phyloP scores from a whole-genome alignment of 2,797 vertebrate species.

The Streptopelia turtur region DNA sequence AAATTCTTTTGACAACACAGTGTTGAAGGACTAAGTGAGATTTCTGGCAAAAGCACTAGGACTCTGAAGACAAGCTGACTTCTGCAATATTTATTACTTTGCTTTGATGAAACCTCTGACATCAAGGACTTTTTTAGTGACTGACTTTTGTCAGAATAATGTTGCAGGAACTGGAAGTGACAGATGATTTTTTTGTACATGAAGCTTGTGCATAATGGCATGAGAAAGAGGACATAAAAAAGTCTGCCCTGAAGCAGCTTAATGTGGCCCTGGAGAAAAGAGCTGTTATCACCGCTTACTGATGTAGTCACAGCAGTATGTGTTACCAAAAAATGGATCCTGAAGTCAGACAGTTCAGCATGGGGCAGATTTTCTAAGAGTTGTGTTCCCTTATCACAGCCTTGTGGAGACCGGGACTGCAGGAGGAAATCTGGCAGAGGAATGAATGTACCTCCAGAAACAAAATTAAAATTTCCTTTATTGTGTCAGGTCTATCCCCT shows the following conservation, averaged over 20 bases:
- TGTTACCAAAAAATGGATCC: background rate
- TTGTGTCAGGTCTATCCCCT: background rate
- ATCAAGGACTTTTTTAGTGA: slow-evolving; percentile 68
- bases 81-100: slow-evolving; percentile 69
- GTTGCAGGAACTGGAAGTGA: slow-evolving; percentile 73
- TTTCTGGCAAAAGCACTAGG: slow-evolving; percentile 68
- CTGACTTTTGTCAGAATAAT: slow-evolving; percentile 75
- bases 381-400: background rate
- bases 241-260: slow-evolving; percentile 56
- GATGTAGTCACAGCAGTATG: slow-evolving; percentile 1
- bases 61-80: slow-evolving; percentile 62
- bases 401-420: background rate
- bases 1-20: slow-evolving; percentile 53
- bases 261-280: slow-evolving; percentile 62
- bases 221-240: slow-evolving; percentile 69
- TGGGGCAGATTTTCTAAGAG: background rate
- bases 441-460: background rate
- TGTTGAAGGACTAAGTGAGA: slow-evolving; percentile 70
- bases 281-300: slow-evolving; percentile 68
- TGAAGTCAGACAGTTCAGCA: background rate
- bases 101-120: slow-evolving; percentile 70
- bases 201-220: slow-evolving; percentile 58
- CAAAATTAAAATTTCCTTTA: background rate
- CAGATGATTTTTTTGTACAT: slow-evolving; percentile 59
- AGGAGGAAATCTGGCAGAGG: background rate